Evolutionary conservation across 2,888 invertebrate species (phyloP).

Genomic region (Lordiphosa andalusiaca): DNA sequence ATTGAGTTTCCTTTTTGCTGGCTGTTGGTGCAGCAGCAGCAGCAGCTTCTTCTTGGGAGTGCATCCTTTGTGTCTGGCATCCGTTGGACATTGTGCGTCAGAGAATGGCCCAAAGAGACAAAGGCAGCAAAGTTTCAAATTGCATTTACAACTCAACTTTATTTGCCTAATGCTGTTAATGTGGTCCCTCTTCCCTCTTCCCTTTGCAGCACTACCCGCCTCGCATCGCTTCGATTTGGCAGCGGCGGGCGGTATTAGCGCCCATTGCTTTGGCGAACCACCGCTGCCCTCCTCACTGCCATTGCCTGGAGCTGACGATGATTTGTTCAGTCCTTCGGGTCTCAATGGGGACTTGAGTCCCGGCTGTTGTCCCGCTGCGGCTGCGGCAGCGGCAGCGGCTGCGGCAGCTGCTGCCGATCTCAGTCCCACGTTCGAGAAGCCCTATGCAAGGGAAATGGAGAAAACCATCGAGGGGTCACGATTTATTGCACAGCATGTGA

Average conservation of each 20-base stretch:
- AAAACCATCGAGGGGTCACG: conserved; percentile 95
- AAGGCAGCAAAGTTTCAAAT: conserved; percentile 61
- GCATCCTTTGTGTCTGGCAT: conserved; percentile 35
- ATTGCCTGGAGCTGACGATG: conserved; percentile 89
- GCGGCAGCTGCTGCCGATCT: conserved; percentile 80
- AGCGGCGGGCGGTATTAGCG: conserved; percentile 83
- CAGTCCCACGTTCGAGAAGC: conserved; percentile 91
- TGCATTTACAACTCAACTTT: conserved; percentile 60
- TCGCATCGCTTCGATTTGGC: conserved; percentile 84
- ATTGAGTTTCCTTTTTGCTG: conserved; percentile 36
- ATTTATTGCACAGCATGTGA: conserved; percentile 97
- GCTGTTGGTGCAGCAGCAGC: too few species aligned
- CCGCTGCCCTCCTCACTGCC: conserved; percentile 85
- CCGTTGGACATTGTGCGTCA: conserved; percentile 35
- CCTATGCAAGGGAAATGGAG: conserved; percentile 91
- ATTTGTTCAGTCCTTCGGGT: conserved; percentile 88
- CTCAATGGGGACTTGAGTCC: conserved; percentile 82
- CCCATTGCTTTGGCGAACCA: conserved; percentile 84
- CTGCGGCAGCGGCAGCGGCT: conserved; percentile 55
- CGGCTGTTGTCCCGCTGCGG: conserved; percentile 80
- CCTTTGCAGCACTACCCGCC: conserved; percentile 80
- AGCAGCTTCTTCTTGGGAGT: conserved; percentile 18
- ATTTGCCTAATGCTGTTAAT: conserved; percentile 59
- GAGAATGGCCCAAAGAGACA: conserved; percentile 44
- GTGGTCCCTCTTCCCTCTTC: not conserved